Percentiles rank a stretch among this genome's conserved stretches.
Evolutionary conservation across 2,888 invertebrate species (phyloP).

Genomic region (Pharmacophagus antenor): DNA sequence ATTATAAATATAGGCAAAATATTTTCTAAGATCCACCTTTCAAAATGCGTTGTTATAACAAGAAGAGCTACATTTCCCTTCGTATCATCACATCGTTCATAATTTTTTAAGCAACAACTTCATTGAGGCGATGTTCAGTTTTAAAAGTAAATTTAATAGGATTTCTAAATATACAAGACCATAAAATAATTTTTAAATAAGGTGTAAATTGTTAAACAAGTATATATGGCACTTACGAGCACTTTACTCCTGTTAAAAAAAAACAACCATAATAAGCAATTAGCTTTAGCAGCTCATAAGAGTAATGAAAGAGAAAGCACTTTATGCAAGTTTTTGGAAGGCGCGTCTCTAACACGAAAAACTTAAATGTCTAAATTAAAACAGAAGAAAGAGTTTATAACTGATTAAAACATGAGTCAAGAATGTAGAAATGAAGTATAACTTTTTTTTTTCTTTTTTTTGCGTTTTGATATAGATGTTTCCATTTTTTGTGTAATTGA

Average conservation of each 20-base stretch:
- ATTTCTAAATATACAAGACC: background rate
- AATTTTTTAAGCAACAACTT: too few species aligned
- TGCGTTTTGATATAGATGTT: too few species aligned
- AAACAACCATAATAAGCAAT: slow-evolving; percentile 8
- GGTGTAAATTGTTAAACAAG: slow-evolving; percentile 10
- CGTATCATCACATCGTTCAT: too few species aligned
- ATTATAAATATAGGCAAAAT: too few species aligned
- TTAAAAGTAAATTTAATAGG: background rate
- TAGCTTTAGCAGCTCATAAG: slow-evolving; percentile 11
- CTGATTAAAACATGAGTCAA: too few species aligned
- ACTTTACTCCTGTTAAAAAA: slow-evolving; percentile 15
- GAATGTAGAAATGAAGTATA: too few species aligned
- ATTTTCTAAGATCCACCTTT: too few species aligned
- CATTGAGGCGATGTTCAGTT: too few species aligned
- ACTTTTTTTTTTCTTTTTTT: too few species aligned
- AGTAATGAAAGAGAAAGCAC: slow-evolving; percentile 14
- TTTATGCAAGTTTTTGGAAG: slow-evolving; percentile 22
- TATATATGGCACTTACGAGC: slow-evolving; percentile 12
- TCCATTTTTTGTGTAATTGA: too few species aligned
- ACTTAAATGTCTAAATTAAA: slow-evolving; percentile 12
- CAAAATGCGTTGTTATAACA: too few species aligned
- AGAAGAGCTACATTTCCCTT: background rate
- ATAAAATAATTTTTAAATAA: background rate
- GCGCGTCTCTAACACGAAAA: slow-evolving; percentile 13
- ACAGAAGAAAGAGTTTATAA: background rate